Base-by-base conservation (phyloP, 2,888 invertebrate genomes). In the Ophraella communa region DNA sequence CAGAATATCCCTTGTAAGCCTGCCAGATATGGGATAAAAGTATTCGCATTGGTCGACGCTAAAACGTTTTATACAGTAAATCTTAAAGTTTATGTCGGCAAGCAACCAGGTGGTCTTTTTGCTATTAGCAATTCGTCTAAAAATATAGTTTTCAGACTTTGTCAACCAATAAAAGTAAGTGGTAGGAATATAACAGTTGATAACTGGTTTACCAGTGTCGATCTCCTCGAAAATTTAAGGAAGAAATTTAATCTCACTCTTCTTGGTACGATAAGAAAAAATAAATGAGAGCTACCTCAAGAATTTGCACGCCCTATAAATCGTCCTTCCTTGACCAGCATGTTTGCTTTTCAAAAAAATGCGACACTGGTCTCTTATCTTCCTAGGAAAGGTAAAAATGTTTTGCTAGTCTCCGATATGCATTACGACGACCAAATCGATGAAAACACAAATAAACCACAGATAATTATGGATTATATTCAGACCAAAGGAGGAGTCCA, bases 181-280 rank as follows among this genome's bases (percentile, higher is more conserved):
- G 59, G 62, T 24, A 53, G 64, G 27, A 69, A 69, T 35, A 51
- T 67, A 8, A 69, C 66, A 30, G 24, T 63, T 7, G 68, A 68
- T 39, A 66, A 65, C 24, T 68, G 65, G 62, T 70, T 69, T 17
- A 67, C 65, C 35, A 56, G 51, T 24, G 20, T 57, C 7, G 44
- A 24, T 20, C 44, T 63, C n/a, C 44, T 33, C 5, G 39, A 35
- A 30, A 55, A 42, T 27, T 56, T 69, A 21, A 35, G 59, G n/a
- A 18, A 56, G 45, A 39, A 54, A 4, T 27, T 27, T 27, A 59
- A 45, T 49, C 64, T 20, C 66, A 62, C 27, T 35, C 45, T 59
- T 11, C 42, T 66, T 33, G 64, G 62, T 8, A 66, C 68, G 23
- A 42, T 68, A 27, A 35, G 64, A 17, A 68, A 68, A 42, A 66